Percentiles rank a stretch among this genome's conserved stretches.
Evolutionary conservation across 35 echinoderm and acorn worm species (phyloP).

Genomic region (Acanthaster planci): DNA sequence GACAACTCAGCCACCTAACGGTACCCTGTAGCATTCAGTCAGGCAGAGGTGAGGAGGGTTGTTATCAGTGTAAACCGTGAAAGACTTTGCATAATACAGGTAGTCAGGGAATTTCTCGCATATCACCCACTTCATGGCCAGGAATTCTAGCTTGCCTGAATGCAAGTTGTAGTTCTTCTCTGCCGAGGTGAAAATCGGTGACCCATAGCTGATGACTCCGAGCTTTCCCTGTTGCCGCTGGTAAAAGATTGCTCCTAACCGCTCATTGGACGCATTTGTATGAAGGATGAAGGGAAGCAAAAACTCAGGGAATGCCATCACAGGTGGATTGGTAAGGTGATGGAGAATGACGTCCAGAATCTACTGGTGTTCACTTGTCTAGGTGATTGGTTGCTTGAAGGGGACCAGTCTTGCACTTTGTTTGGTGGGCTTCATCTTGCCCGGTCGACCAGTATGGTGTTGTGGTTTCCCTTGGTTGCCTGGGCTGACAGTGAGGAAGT

Average conservation of each 20-base stretch:
- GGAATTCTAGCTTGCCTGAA: slow-evolving; percentile 72
- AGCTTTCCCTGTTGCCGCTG: slow-evolving; percentile 23
- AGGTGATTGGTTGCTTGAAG: too few relatives aligned
- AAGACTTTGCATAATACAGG: slow-evolving; percentile 29
- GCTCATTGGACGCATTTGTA: slow-evolving; percentile 31
- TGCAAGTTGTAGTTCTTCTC: too few relatives aligned
- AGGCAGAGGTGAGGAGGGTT: slow-evolving; percentile 58
- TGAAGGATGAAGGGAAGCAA: slow-evolving; percentile 18
- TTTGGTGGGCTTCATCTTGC: too few relatives aligned
- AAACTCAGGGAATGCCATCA: neutral
- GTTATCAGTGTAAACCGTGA: too few relatives aligned
- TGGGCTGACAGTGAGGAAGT: too few relatives aligned
- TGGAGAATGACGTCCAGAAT: neutral
- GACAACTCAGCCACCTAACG: slow-evolving; percentile 37
- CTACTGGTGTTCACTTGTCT: neutral
- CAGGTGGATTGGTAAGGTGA: neutral
- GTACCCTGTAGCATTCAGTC: slow-evolving; percentile 72
- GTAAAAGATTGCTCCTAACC: slow-evolving; percentile 14
- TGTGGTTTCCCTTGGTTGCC: too few relatives aligned
- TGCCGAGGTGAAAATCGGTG: slow-evolving; percentile 30
- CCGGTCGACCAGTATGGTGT: too few relatives aligned
- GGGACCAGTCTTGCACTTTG: too few relatives aligned
- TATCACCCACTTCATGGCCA: slow-evolving; percentile 66
- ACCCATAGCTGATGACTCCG: slow-evolving; percentile 35
- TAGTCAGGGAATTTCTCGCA: slow-evolving; percentile 35